Conservation (phyloP, 2,888 invertebrate genomes). For the Entomobrya proxima region DNA sequence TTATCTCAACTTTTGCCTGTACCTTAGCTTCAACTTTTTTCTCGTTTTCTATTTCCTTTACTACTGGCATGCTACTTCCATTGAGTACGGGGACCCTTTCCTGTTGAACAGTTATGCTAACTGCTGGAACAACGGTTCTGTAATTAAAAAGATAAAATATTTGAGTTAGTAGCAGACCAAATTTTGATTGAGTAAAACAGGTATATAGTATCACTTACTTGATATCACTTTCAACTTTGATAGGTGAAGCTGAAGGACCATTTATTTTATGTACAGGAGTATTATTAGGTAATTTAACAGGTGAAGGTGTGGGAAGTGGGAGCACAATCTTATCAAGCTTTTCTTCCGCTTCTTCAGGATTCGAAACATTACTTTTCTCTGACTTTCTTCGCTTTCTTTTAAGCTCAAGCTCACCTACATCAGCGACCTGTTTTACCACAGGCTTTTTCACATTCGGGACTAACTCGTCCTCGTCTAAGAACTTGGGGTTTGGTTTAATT, state of each 20-base stretch:
- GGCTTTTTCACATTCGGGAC: neutral
- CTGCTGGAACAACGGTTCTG: too few relatives aligned
- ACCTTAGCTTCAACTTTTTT: neutral
- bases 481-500: conserved; percentile 63
- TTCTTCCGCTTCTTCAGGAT: neutral
- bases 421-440: neutral
- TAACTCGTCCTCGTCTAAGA: conserved; percentile 19
- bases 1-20: neutral
- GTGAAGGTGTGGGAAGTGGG: neutral
- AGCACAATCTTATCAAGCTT: neutral
- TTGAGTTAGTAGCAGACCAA: too few relatives aligned
- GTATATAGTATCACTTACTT: too few relatives aligned
- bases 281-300: neutral
- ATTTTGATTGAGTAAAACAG: too few relatives aligned
- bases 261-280: neutral
- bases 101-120: neutral
- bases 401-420: neutral
- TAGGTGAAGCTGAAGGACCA: neutral
- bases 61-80: neutral
- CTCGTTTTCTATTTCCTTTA: neutral
- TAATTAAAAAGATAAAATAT: too few relatives aligned
- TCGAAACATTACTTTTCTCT: conserved; percentile 12
- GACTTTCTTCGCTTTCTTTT: conserved; percentile 55
- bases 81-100: neutral
- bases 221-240: neutral